These are phyloP conservation scores for Neosilurus mollespiculum DNA, from an alignment of 2,797 vertebrate species.

Conservation along the genomic window DNA sequence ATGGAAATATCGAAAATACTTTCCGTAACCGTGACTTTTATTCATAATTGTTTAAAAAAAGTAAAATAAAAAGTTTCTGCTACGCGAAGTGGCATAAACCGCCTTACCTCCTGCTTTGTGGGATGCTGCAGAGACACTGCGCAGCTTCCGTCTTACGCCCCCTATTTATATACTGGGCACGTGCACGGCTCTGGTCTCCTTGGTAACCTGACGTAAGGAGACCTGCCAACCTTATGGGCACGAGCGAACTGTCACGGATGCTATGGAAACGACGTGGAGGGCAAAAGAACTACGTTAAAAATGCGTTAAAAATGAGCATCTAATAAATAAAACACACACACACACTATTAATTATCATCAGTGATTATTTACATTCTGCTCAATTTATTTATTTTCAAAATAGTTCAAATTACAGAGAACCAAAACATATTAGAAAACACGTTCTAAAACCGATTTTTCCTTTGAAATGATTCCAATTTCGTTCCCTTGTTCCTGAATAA, in stretches of 20 bases:
- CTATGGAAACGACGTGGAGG: constrained; percentile 39
- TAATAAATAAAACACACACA: neutral
- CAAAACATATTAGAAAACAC: neutral
- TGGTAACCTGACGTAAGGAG: constrained; percentile 61
- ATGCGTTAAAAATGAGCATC: neutral
- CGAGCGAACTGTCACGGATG: constrained; percentile 48
- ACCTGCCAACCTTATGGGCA: neutral
- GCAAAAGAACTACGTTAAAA: neutral
- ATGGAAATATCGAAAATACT: neutral
- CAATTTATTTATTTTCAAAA: neutral
- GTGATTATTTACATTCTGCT: neutral
- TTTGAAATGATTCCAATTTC: neutral
- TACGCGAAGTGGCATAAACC: too few species aligned
- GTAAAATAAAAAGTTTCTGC: too few species aligned
- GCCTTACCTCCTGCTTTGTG: constrained; percentile 26
- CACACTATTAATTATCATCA: too few species aligned
- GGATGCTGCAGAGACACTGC: constrained; percentile 60
- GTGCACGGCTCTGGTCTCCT: constrained; percentile 50
- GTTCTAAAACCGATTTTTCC: neutral
- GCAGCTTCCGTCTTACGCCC: constrained; percentile 32
- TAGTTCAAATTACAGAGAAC: neutral
- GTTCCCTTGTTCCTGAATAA: neutral
- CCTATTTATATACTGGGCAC: constrained; percentile 57
- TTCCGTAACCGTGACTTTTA: neutral
- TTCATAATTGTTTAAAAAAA: neutral